phyloP scores from a whole-genome alignment of 23 tunicate species.

The Trididemnum clinides region DNA sequence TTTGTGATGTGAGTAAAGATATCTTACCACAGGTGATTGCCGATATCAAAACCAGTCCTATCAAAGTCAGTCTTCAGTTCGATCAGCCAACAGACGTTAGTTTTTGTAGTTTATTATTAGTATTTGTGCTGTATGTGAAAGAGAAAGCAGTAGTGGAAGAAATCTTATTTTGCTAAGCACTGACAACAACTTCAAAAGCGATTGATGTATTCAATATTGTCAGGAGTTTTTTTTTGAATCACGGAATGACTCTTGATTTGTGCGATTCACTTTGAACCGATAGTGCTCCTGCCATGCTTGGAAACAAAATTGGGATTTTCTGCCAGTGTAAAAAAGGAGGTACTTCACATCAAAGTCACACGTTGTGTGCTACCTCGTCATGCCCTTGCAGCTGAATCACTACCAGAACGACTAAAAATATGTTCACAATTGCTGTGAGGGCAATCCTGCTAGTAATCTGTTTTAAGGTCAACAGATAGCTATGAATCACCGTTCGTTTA shows the following conservation, averaged over 20 bases:
- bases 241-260: constrained; percentile 1
- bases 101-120: constrained; percentile 1
- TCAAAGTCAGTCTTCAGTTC: constrained; percentile 26
- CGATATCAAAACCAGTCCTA: constrained; percentile 24
- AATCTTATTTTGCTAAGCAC: constrained; percentile 15
- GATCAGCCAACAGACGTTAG: constrained; percentile 43
- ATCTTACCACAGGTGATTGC: too few relatives aligned
- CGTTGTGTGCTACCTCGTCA: background rate
- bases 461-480: too few relatives aligned
- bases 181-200: constrained; percentile 14
- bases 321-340: constrained; percentile 9
- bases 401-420: too few relatives aligned
- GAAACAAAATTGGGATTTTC: background rate
- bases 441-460: too few relatives aligned
- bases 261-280: constrained; percentile 5
- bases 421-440: too few relatives aligned
- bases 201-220: background rate
- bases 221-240: background rate
- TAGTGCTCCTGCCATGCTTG: too few relatives aligned
- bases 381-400: too few relatives aligned
- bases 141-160: constrained; percentile 33
- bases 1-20: too few relatives aligned
- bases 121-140: constrained; percentile 25
- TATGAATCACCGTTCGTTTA: too few relatives aligned
- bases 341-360: background rate